These are phyloP conservation scores for human DNA, from an alignment of 2,113 vertebrate species.

Conservation along the genomic window DNA sequence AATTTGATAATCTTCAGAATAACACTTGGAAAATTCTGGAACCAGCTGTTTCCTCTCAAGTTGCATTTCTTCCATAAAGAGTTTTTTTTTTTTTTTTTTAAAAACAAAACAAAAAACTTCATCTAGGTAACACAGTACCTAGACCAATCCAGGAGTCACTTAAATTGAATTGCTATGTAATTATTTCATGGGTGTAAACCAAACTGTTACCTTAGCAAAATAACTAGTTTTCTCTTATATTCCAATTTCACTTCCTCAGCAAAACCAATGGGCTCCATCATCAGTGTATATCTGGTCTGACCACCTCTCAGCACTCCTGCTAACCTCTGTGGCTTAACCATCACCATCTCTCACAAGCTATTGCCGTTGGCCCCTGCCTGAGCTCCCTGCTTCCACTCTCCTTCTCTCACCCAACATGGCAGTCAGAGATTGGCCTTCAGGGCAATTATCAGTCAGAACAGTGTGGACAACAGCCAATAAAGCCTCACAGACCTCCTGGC, in stretches of 20 bases:
- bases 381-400: neutral
- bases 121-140: neutral
- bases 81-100: no score
- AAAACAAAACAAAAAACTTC: neutral
- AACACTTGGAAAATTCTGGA: neutral
- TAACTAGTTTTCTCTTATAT: neutral
- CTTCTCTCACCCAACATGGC: neutral
- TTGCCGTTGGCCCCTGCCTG: neutral
- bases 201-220: neutral
- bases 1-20: neutral
- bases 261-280: neutral
- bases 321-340: neutral
- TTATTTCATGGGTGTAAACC: neutral
- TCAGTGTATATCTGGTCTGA: neutral
- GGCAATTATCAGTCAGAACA: neutral
- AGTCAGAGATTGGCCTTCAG: neutral
- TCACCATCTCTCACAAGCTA: rapidly evolving
- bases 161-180: neutral
- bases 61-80: neutral
- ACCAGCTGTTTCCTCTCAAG: neutral
- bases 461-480: neutral
- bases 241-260: neutral
- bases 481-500: neutral
- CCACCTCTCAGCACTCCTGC: neutral
- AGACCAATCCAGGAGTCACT: neutral